Base-by-base conservation (phyloP, 2,888 invertebrate species). In the Leptopterna dolabrata region DNA sequence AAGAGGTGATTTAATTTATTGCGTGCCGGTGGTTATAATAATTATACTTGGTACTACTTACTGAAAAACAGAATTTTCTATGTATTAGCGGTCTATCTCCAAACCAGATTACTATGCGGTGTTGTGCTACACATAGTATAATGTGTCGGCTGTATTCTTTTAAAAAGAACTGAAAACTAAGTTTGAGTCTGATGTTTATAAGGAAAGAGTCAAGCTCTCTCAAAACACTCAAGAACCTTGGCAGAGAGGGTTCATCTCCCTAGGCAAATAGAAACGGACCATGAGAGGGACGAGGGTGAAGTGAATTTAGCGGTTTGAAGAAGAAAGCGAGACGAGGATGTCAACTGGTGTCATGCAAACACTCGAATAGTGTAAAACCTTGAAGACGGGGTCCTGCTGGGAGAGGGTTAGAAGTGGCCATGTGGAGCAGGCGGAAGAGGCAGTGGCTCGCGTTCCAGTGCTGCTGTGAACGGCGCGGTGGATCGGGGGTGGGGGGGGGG, bases 341-440 rank as follows among this genome's bases (percentile, higher is more conserved):
- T 83, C 63, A 63, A 83, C 83, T 83, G 83, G 55, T 83, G 83
- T 83, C 63, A 70, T 63, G 83, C 83, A 83, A 83, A 83, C 83
- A 83, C 83, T 83, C 63, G 83, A 83, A 83, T 70, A 43, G 83
- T 70, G 83, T 83, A 83, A 83, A 83, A 70, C 71, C 83, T 83
- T 63, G 41, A 70, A 70, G 71, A 83, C 70, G 83, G 71, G 71
- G 63, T 43, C 70, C 70, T 83, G 63, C 41, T 13, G 70, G 83
- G 43, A 83, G 83, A 36, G 82, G 29, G 41, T 36, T 30, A 83
- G 83, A 83, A 83, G 83, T 78, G 45, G 45, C 27, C 45, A 11
- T 78, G 78, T 78, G 78, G 78, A 45, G 43, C 27, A 36, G 43
- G n/a, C 76, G 19, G 76, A 43, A 19, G 76, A 41, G 76, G 76